Base-by-base conservation (phyloP, 2,797 vertebrate species). In the Crocodylus rhombifer region DNA sequence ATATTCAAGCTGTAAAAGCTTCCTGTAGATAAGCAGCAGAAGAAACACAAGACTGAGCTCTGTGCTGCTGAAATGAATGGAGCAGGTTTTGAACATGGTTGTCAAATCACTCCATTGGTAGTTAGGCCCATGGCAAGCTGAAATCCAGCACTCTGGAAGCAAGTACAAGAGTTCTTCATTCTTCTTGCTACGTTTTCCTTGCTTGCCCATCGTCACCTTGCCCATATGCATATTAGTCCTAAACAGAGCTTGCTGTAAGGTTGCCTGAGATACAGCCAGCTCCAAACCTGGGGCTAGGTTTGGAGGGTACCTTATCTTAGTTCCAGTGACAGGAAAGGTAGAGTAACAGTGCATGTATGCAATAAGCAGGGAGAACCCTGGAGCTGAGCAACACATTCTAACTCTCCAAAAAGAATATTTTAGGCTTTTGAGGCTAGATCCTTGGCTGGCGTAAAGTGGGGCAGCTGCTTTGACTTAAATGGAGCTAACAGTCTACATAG, bases 1-100 rank as follows among this genome's bases (percentile, higher is more conserved):
- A 94, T 96, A 96, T 94, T 87, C 92, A 75, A 95, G 96, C 94
- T 96, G 96, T 92, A 96, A 96, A 97, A 87, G 94, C 94, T 88
- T 96, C 74, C 87, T 83, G 95, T 94, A 92, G 77, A 96, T 91
- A 65, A 88, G 79, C 87, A 92, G 63, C 87, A 95, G 92, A 94
- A 90, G 92, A 93, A 96, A 86, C 0, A 0, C 85, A 88, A 83
- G 77, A 89, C 16, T 89, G 92, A 91, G 92, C 71, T 91, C 91
- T 83, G 88, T 88, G 90, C 92, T 96, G 96, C 58, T 84, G 87
- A 92, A 58, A 88, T 77, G 81, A 71, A 95, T 92, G 95, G 86
- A 91, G 89, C 84, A 93, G 83, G 30, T 86, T 97, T 96, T 95
- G 95, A 97, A 95, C 74, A 87, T 65, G 93, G 62, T 62, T 77